Evolutionary conservation across 2,797 vertebrate genomes (phyloP).

Genomic region (Gymnopithys bicolor): DNA sequence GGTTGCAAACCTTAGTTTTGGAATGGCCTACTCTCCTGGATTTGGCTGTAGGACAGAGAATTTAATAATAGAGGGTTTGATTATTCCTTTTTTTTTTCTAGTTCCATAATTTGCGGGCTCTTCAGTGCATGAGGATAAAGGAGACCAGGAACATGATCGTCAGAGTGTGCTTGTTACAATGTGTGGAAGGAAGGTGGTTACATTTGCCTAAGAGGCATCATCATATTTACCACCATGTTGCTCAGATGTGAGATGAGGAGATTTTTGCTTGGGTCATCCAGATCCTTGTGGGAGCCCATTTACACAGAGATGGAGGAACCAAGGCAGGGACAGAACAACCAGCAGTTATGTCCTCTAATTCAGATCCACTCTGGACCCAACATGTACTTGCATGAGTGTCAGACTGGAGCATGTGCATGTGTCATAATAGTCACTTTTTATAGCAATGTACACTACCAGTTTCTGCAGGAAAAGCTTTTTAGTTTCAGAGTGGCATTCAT

Average conservation of each 20-base stretch:
- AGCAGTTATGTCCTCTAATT: background rate
- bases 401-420: fast-evolving
- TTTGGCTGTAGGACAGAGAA: background rate
- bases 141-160: background rate
- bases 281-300: background rate
- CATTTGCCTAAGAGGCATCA: background rate
- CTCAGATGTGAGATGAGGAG: background rate
- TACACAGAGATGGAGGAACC: background rate
- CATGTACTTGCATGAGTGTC: background rate
- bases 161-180: background rate
- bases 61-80: background rate
- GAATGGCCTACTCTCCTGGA: background rate
- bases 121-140: background rate
- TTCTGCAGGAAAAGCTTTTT: background rate
- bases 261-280: background rate
- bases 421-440: background rate
- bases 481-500: background rate
- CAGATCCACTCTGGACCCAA: background rate
- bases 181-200: background rate
- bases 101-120: background rate
- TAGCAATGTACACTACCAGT: background rate
- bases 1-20: background rate
- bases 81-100: background rate
- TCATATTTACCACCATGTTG: background rate
- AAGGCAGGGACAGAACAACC: background rate